A percentile compares a stretch with the other conserved stretches of the same genome.
Conservation (phyloP, 2,888 invertebrate genomes). For the Chirona hameri region DNA sequence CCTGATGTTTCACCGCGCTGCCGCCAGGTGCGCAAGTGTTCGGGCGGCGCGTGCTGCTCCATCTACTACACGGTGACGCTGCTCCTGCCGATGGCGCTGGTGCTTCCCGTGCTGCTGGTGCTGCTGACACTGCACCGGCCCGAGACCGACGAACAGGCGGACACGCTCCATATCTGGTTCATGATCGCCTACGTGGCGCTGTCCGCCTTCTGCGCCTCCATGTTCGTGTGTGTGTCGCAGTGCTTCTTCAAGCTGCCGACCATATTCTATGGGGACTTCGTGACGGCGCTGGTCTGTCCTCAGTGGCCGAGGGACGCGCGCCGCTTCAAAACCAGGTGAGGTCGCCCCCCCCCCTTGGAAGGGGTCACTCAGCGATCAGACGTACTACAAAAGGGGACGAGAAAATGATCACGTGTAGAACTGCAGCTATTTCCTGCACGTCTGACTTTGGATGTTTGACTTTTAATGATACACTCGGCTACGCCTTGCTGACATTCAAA, state of each 20-base stretch:
- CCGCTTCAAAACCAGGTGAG: background rate
- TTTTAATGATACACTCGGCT: no score
- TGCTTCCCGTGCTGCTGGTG: background rate
- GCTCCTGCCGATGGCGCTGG: background rate
- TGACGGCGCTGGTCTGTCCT: background rate
- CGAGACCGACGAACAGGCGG: background rate
- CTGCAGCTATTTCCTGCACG: no score
- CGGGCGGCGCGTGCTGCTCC: slow-evolving; percentile 6
- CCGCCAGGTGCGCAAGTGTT: slow-evolving; percentile 4
- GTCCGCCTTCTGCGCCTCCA: background rate
- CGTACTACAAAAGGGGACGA: no score
- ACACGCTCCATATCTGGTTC: background rate
- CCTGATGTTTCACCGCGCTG: background rate
- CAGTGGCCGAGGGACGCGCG: background rate
- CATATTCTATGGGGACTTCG: slow-evolving; percentile 23
- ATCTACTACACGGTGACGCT: slow-evolving; percentile 1
- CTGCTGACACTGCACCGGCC: background rate
- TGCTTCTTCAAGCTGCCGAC: slow-evolving; percentile 25
- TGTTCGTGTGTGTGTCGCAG: slow-evolving; percentile 12
- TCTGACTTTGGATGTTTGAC: no score
- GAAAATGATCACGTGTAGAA: no score
- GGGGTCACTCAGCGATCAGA: no score
- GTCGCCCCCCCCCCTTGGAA: background rate
- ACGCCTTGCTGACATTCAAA: no score
- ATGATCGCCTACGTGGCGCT: background rate